Conservation (phyloP, 2,113 vertebrate species). For the Ailuropoda melanoleuca region DNA sequence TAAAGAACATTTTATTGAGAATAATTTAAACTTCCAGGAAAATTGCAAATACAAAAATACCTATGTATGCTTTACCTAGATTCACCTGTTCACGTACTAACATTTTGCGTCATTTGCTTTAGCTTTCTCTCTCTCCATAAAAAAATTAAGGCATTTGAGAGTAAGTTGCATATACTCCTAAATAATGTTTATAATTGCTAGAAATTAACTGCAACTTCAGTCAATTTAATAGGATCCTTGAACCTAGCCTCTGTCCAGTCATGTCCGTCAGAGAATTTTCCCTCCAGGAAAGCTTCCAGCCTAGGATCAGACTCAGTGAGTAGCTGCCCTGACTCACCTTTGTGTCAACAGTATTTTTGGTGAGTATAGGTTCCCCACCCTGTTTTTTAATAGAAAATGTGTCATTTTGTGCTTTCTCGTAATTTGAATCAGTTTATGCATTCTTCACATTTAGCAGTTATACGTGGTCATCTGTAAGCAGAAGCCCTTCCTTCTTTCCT, state of each 20-base stretch:
- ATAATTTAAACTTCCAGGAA: conserved; percentile 35
- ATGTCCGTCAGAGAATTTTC: neutral
- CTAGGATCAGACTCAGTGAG: neutral
- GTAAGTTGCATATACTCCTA: neutral
- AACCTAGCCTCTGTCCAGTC: neutral
- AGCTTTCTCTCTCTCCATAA: neutral
- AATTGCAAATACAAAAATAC: neutral
- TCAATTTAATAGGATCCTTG: neutral
- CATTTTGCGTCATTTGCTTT: neutral
- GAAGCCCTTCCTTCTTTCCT: neutral
- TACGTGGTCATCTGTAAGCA: neutral
- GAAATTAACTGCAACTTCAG: neutral
- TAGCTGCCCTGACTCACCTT: neutral
- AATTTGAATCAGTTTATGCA: neutral
- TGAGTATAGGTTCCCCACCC: neutral
- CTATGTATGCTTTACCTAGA: neutral
- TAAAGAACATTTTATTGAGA: neutral
- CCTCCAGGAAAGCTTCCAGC: neutral
- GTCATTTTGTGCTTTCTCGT: neutral
- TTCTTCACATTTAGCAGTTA: neutral
- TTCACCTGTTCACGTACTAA: neutral
- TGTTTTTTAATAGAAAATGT: neutral
- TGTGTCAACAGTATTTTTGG: neutral
- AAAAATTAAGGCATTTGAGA: conserved; percentile 26
- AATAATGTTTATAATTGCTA: neutral